Evolutionary conservation across 2,888 invertebrate genomes (phyloP).

Genomic region (Nymphalis polychloros): DNA sequence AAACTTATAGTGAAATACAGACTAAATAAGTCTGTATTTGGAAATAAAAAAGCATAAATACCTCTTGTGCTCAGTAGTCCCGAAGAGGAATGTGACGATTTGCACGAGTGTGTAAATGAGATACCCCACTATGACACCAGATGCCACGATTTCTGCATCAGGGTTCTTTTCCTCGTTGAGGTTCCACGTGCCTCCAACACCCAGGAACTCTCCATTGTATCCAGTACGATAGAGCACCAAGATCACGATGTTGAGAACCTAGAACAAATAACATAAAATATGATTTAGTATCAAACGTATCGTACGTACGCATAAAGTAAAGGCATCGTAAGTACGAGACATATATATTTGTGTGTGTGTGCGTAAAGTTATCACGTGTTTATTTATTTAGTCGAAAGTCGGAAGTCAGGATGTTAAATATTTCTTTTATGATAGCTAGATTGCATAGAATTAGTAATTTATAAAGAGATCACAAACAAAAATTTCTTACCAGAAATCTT

Average conservation of each 20-base stretch:
- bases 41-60: conserved; percentile 45
- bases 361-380: too few relatives aligned
- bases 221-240: conserved; percentile 91
- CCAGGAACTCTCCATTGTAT: conserved; percentile 90
- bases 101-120: conserved; percentile 91
- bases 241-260: conserved; percentile 92
- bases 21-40: too few relatives aligned
- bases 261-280: conserved; percentile 42
- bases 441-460: conserved; percentile 1
- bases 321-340: too few relatives aligned
- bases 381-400: neutral
- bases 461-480: neutral
- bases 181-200: conserved; percentile 95
- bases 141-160: conserved; percentile 93
- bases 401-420: neutral
- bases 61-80: conserved; percentile 89
- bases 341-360: too few relatives aligned
- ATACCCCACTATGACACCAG: conserved; percentile 92
- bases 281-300: neutral
- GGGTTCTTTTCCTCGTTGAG: conserved; percentile 93
- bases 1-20: too few relatives aligned
- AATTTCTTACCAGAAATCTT: conserved; percentile 8
- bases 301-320: too few relatives aligned
- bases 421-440: neutral
- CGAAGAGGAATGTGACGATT: conserved; percentile 88